Base-by-base conservation (phyloP, 2,113 vertebrate species). In the Alectura lathami region DNA sequence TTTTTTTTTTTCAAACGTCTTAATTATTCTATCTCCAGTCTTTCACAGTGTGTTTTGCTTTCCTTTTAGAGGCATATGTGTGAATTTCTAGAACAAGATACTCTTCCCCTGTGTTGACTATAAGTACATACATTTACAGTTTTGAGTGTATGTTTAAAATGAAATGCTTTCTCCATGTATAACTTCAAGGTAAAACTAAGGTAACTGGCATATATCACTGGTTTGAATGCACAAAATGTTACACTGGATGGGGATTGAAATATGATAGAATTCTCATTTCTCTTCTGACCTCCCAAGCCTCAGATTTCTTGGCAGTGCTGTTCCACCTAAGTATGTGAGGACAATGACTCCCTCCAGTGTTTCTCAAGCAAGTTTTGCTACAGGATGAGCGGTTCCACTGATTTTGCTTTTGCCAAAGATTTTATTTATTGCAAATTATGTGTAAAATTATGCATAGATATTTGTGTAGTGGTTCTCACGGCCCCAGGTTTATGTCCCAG, bases 81-180 rank as follows among this genome's bases (percentile, higher is more conserved):
- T 47, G 2, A 50, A 36, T 36, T 32, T 91, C 24, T 59, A 78
- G 9, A 77, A 14, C 26, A 75, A 57, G 40, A 34, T 16, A 38
- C 9, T 77, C 13, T 4, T 80, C 26, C 83, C 15, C 22, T 45
- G 7, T 59, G 22, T 30, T 72, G 62, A 23, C 16, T 9, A 0
- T 45, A 30, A 56, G 8, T 48, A 11, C 51, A 45, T 38, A 21
- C 15, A 57, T 30, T 17, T 34, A 50, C 60, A 43, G 6, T 45
- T 32, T 43, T 53, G 42, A 47, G 24, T 20, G 11, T 42, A 75
- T 70, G 24, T 66, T 78, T 93, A 72, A 82, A 34, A 5, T 6
- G 20, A 62, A 48, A 9, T 40, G 6, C 13, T 83, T 1, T 2
- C 13, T 45, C 13, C 36, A 0, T 29, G 16, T 24, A 5, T 59